Evolutionary conservation across 2,888 invertebrate species (phyloP), one percentile per base, ranked within the genome.

Genomic region (Mesochorus sp.): DNA sequence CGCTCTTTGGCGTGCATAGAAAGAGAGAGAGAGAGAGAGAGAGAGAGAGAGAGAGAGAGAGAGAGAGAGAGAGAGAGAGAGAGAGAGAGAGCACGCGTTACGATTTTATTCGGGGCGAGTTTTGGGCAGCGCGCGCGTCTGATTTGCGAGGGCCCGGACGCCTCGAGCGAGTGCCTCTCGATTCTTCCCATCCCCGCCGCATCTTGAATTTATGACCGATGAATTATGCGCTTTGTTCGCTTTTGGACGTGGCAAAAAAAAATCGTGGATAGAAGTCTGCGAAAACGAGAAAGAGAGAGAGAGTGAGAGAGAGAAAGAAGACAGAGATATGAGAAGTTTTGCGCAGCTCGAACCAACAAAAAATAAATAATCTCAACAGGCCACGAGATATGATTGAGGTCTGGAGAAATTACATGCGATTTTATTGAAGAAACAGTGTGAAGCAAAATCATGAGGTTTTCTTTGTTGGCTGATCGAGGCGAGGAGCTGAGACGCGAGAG

Each of bases 211-310:
- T 83, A 84, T 84, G 76, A 81, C 75, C 81, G 76, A 83, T 80
- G 83, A 83, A 84, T 83, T 81, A 81, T 82, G 81, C 76, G 79
- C 80, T 80, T 76, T 83, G 78, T 80, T 80, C 76, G 55, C 51
- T 74, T 76, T 42, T 76, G 47, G 55, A 62, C 72, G 57, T 34
- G 47, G 39, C 37, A 21, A 37, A 37, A 26, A 31, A 57, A 68
- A 24, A 21, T 14, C 39, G 14, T n/a, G 14, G 26, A 24, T 3
- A 0, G 31, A 19, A 44, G 12, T 37, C 37, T n/a, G 37, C 37
- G 8, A n/a, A n/a, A n/a, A n/a, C 8, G 2, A 2, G 12, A 37
- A 37, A 8, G 12, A 37, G 8, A 37, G 12, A 12, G 3, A 37
- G 12, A 12, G 8, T 5, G 8, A 31, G 31, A 31, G 3, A 31